Conservation (phyloP, 2,113 vertebrate genomes). For the Pteruthius melanotis region DNA sequence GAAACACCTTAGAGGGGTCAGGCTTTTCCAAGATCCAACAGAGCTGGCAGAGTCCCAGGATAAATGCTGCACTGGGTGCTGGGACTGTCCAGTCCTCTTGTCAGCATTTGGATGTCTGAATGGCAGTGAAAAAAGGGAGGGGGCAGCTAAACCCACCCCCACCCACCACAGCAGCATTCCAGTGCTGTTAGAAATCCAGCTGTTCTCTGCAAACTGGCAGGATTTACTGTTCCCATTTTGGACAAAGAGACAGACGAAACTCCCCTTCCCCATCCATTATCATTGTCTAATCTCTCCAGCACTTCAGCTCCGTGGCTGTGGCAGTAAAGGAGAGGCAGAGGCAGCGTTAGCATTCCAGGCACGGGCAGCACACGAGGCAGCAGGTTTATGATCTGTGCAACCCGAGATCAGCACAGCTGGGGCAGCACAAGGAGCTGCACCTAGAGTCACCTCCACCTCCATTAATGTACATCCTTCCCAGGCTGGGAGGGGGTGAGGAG, state of each 20-base stretch:
- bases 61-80: background rate
- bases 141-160: background rate
- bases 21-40: background rate
- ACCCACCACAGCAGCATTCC: background rate
- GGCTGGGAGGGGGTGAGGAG: background rate
- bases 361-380: background rate
- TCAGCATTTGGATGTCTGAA: background rate
- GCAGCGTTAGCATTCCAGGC: slow-evolving; percentile 16
- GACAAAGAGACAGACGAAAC: slow-evolving; percentile 28
- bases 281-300: slow-evolving; percentile 15
- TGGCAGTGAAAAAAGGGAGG: background rate
- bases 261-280: slow-evolving; percentile 11
- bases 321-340: background rate
- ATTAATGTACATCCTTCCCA: background rate
- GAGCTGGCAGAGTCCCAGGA: background rate
- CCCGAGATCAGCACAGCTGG: slow-evolving; percentile 6
- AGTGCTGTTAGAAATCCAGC: background rate
- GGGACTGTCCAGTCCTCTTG: background rate
- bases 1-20: background rate
- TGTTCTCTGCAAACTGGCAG: slow-evolving; percentile 3
- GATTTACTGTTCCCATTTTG: slow-evolving; percentile 16
- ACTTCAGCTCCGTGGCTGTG: slow-evolving; percentile 23
- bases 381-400: slow-evolving; percentile 36
- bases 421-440: background rate
- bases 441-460: background rate